These are phyloP conservation scores for Anastrepha obliqua DNA, from an alignment of 1,140 invertebrate species.

Conservation along the genomic window DNA sequence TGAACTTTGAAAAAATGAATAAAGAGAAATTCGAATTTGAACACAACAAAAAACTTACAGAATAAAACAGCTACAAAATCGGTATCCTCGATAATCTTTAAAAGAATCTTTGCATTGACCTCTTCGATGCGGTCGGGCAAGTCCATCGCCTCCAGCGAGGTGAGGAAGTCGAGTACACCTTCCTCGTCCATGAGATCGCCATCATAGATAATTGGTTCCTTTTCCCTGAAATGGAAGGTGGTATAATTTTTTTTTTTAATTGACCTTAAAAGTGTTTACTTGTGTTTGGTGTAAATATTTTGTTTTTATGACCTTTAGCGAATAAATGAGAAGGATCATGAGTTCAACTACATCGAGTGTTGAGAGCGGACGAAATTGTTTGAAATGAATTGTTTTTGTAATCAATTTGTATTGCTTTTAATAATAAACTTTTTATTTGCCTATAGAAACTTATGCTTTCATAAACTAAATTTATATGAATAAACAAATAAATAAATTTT, in stretches of 20 bases:
- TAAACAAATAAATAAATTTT: no score
- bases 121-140: constrained; percentile 96
- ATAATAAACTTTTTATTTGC: no score
- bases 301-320: no score
- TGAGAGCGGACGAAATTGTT: no score
- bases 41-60: constrained; percentile 83
- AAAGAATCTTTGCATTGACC: constrained; percentile 92
- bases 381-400: no score
- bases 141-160: constrained; percentile 95
- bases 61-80: constrained; percentile 95
- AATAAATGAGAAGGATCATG: no score
- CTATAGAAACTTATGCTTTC: no score
- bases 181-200: constrained; percentile 97
- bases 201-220: constrained; percentile 94
- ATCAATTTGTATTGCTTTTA: no score
- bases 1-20: constrained; percentile 11
- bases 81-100: constrained; percentile 93
- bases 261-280: background rate
- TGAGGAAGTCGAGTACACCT: constrained; percentile 93
- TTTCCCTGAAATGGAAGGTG: constrained; percentile 77
- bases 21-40: constrained; percentile 23
- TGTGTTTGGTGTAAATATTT: background rate
- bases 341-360: no score
- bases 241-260: no score
- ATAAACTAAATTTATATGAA: no score